These are phyloP conservation scores for Callipepla californica DNA, from an alignment of 2,113 vertebrate species.

Conservation along the genomic window DNA sequence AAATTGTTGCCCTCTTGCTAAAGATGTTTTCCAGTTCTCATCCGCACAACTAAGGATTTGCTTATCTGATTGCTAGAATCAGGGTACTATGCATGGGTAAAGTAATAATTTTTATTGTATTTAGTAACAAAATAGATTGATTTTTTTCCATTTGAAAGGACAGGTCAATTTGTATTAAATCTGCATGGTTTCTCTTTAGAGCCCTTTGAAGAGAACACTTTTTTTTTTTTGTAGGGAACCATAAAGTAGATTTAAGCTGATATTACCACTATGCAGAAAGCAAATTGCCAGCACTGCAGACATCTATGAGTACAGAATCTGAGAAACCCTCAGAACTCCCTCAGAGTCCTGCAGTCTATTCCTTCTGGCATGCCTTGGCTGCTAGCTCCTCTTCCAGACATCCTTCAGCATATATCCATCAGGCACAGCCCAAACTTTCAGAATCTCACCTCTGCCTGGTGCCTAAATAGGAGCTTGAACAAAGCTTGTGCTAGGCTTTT, in stretches of 20 bases:
- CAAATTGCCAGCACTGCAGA: conserved; percentile 14
- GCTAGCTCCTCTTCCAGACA: neutral
- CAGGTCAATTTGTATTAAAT: neutral
- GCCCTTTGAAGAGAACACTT: conserved; percentile 1
- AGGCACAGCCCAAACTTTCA: neutral
- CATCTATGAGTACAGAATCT: neutral
- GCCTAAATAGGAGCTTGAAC: neutral
- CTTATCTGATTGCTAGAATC: neutral
- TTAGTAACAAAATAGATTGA: neutral
- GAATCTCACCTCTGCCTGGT: neutral
- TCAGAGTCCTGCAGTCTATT: neutral
- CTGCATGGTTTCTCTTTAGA: neutral
- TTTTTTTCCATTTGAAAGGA: conserved; percentile 7
- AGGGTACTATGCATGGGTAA: neutral
- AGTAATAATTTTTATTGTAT: conserved; percentile 34
- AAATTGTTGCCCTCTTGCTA: neutral
- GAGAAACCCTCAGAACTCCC: neutral
- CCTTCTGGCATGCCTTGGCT: neutral
- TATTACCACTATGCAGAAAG: neutral
- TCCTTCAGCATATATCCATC: neutral
- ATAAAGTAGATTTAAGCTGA: conserved; percentile 8
- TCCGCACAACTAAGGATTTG: neutral
- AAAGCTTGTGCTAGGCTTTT: neutral
- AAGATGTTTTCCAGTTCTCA: neutral
- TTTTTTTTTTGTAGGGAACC: neutral